A percentile compares a stretch with the other conserved stretches of the same genome.
These are phyloP conservation scores for Melieria picta DNA, from an alignment of 2,888 invertebrate species.

Conservation along the genomic window DNA sequence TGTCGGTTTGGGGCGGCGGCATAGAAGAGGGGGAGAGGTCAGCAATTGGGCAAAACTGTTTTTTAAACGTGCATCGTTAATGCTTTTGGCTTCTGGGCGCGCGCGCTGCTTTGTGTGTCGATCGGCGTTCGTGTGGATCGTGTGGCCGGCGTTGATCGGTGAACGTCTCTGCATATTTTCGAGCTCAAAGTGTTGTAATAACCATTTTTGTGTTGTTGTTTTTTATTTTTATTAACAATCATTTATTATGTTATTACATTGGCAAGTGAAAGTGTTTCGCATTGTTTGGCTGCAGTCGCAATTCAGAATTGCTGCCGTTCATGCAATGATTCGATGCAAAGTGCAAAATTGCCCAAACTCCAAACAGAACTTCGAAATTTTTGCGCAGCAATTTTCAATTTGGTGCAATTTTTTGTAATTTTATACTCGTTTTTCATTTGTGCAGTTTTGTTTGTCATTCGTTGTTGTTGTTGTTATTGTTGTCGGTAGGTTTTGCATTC, in stretches of 20 bases:
- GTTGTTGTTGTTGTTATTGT: not conserved
- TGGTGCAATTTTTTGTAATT: not conserved
- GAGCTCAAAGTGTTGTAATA: slow-evolving; percentile 57
- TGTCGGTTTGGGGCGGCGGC: no score
- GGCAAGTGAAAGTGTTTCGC: slow-evolving; percentile 54
- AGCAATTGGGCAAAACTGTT: slow-evolving; percentile 11
- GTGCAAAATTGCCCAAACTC: no score
- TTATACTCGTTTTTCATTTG: slow-evolving; percentile 1
- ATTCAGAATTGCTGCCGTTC: not conserved
- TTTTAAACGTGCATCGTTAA: slow-evolving; percentile 41
- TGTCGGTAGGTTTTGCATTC: not conserved
- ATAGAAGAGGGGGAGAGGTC: not conserved
- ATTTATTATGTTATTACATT: not conserved
- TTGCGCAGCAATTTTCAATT: no score
- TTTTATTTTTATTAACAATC: no score
- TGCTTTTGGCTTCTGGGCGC: slow-evolving; percentile 56
- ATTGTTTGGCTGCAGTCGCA: slow-evolving; percentile 38
- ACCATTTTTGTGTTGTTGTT: slow-evolving; percentile 32
- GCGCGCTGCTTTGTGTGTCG: not conserved
- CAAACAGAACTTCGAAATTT: no score
- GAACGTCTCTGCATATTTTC: slow-evolving; percentile 17
- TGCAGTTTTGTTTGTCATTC: slow-evolving; percentile 1
- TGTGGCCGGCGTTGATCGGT: not conserved
- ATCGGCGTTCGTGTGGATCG: not conserved
- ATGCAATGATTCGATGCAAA: no score